Base-by-base conservation (phyloP, 2,888 invertebrate genomes). In the Napeogenes sylphis region DNA sequence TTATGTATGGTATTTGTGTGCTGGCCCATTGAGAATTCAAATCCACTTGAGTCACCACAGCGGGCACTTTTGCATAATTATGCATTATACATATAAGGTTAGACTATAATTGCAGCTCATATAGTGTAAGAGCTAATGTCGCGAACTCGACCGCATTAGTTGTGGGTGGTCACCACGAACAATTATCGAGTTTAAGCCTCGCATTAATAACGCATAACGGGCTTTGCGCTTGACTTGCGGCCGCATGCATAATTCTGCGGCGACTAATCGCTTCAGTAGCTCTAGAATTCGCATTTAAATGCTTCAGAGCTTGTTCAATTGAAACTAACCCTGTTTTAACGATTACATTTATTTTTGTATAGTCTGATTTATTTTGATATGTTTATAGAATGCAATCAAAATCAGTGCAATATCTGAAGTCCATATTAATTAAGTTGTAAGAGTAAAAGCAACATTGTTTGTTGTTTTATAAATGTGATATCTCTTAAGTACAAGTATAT, bases 201-300 rank as follows among this genome's bases (percentile, higher is more conserved):
- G 71, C 78, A 81, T 81, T 82, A 81, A 81, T 82, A 82, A 79
- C 75, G 70, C 65, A 71, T 75, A 77, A 77, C 77, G 72, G 71
- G 71, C 70, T 69, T 73, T 82, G 81, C 76, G 72, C 75, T 75
- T 80, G 81, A 81, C 78, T 82, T 74, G 76, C 70, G 76, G 70
- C 66, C 69, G 70, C 76, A 73, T 71, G 75, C 78, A 75, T 76
- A 74, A 77, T 75, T 71, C 76, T 75, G 72, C 69, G 67, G 65
- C 65, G 63, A 72, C 71, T 73, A 74, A 75, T 72, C 74, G 70
- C 69, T 67, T 65, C 65, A 66, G 68, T 71, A 63, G 71, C 68
- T 66, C 66, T 64, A 66, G 66, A 67, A 70, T 71, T 72, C 68
- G 66, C 69, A 71, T 70, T 71, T 68, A 68, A 70, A 59, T 63